phyloP scores from a whole-genome alignment of 1,140 invertebrate genomes.

The Ceratitis capitata region DNA sequence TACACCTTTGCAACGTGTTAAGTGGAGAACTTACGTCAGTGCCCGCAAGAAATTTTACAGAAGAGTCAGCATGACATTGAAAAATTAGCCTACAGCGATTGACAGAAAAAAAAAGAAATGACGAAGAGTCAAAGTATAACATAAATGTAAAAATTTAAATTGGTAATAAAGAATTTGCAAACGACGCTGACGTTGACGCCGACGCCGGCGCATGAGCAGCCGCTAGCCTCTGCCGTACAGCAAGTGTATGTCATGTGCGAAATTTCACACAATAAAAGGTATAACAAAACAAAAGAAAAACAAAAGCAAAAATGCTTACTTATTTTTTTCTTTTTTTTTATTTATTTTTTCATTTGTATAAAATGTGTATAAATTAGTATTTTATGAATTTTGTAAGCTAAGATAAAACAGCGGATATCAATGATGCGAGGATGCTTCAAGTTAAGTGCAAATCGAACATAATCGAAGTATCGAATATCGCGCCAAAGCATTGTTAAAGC shows the following conservation, averaged over 20 bases:
- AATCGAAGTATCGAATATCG: neutral
- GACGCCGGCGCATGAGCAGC: neutral
- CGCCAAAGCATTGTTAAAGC: neutral
- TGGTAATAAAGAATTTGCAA: neutral
- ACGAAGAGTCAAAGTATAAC: neutral
- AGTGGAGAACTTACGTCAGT: neutral
- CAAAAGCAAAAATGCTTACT: neutral
- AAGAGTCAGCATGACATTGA: neutral
- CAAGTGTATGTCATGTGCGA: neutral
- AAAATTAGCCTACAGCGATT: neutral
- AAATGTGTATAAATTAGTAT: too few relatives aligned
- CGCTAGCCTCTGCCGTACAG: too few relatives aligned
- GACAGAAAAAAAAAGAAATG: neutral
- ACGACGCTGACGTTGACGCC: too few relatives aligned
- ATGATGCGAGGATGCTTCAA: neutral
- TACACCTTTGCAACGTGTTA: neutral
- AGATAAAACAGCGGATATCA: neutral
- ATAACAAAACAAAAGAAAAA: neutral
- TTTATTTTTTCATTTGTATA: neutral
- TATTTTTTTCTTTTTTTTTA: too few relatives aligned
- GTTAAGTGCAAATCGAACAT: neutral
- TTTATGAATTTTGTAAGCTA: neutral
- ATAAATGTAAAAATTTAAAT: neutral
- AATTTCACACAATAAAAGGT: neutral
- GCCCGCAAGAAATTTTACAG: neutral